Conservation (phyloP, 2,888 invertebrate genomes). For the Pammene aurita region DNA sequence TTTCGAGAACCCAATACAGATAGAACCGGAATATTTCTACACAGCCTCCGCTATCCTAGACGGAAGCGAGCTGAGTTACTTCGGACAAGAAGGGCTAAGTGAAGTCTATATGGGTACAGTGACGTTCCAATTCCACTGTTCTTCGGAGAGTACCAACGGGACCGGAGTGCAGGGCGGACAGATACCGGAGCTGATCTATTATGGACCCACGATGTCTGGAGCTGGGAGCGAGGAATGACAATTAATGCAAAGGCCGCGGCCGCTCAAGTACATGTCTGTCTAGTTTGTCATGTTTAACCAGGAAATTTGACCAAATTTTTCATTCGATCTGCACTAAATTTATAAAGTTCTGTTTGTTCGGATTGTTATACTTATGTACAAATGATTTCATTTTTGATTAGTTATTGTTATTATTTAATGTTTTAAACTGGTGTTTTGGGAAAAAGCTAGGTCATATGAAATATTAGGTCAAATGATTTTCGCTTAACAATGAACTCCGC, state of each 20-base stretch:
- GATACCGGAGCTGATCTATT: slow-evolving; percentile 98
- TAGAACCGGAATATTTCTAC: slow-evolving; percentile 96
- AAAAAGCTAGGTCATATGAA: background rate
- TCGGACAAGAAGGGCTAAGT: slow-evolving; percentile 98
- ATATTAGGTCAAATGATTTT: background rate
- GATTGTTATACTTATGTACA: background rate
- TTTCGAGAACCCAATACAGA: slow-evolving; percentile 92
- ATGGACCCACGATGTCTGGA: slow-evolving; percentile 88
- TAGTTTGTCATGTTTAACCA: slow-evolving; percentile 43
- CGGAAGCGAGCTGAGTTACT: slow-evolving; percentile 97
- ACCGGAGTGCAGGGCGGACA: slow-evolving; percentile 99
- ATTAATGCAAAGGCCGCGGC: slow-evolving; percentile 57
- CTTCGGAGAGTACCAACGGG: slow-evolving; percentile 98
- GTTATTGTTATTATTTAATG: background rate
- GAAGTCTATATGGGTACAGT: slow-evolving; percentile 96
- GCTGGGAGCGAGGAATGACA: slow-evolving; percentile 81
- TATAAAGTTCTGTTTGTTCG: background rate
- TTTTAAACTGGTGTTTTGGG: background rate
- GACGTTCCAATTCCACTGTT: slow-evolving; percentile 98
- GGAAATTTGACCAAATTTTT: background rate
- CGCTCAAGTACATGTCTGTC: slow-evolving; percentile 67
- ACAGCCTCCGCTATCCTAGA: slow-evolving; percentile 98
- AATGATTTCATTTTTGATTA: background rate
- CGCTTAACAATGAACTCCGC: too few species aligned
- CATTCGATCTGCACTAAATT: background rate